phyloP scores from a whole-genome alignment of 2,888 invertebrate genomes.

The Parasteatoda lunata region DNA sequence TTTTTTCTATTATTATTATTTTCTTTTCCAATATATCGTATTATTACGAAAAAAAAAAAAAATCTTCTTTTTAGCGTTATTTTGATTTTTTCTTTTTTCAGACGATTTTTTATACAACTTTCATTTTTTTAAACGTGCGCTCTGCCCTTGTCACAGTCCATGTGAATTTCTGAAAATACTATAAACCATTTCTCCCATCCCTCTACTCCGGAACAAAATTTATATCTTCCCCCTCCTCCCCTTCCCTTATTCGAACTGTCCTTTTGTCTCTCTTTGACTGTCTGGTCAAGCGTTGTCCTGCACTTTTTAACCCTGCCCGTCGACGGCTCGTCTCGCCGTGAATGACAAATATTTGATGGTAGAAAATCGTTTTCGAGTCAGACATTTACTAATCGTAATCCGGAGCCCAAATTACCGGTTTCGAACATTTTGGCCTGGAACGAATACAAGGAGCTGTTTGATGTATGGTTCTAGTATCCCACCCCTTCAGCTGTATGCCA shows the following conservation, averaged over 20 bases:
- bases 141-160: not conserved
- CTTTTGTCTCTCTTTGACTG: slow-evolving; percentile 10
- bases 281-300: slow-evolving; percentile 19
- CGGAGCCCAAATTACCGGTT: slow-evolving; percentile 57
- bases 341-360: slow-evolving; percentile 65
- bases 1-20: too few species aligned
- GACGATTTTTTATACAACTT: not conserved
- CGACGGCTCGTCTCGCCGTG: slow-evolving; percentile 63
- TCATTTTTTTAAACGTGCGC: not conserved
- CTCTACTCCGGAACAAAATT: slow-evolving; percentile 13
- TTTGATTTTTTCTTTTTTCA: not conserved
- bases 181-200: not conserved
- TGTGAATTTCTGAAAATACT: slow-evolving; percentile 9
- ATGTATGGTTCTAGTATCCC: slow-evolving; percentile 54
- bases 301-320: slow-evolving; percentile 60
- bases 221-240: not conserved
- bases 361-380: slow-evolving; percentile 57
- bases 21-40: not conserved
- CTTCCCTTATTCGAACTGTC: slow-evolving; percentile 20
- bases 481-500: slow-evolving; percentile 35
- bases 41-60: not conserved
- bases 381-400: slow-evolving; percentile 60
- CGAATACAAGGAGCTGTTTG: slow-evolving; percentile 34
- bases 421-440: slow-evolving; percentile 37
- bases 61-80: not conserved